Evolutionary conservation across 2,888 invertebrate species (phyloP), one percentile per base, ranked within the genome.

Genomic region (Carterocephalus palaemon): DNA sequence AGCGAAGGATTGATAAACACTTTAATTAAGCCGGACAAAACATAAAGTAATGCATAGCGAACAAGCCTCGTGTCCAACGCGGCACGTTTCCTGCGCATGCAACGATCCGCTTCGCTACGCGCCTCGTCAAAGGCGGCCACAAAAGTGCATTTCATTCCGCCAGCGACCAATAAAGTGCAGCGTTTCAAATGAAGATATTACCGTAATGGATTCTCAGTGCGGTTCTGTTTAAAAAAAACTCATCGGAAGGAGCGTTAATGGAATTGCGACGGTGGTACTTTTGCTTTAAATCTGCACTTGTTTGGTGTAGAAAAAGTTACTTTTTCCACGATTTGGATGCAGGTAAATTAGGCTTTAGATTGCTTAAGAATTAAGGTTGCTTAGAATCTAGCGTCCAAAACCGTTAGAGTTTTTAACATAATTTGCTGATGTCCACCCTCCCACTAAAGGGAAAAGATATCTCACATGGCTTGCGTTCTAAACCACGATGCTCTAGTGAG

Each of bases 91-190:
- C 6, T 2, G 24, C 24, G 19, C 37, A n/a, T 33, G 40, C 47
- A 51, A 45, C 47, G 31, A 49, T 47, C 51, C 52, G 52, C 52
- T 51, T 45, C 52, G 43, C 46, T 49, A 47, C 24, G 32, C 23
- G 26, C n/a, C n/a, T 32, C 50, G 45, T 67, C 66, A 67, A 68
- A 68, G 55, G 51, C 40, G 48, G 48, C 61, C 64, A 56, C 64
- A 68, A 63, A 72, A 71, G 61, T 70, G 69, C 74, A 74, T 72
- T 75, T 65, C 65, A 70, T 71, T 72, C 62, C 51, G 52, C 56
- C 63, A 55, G 55, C 62, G 56, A 57, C 57, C 67, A 66, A 70
- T 71, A 71, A 68, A 66, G 59, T 63, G 62, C 64, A 67, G 56
- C 63, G 60, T 54, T 71, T 62, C 59, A 65, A 65, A 68, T 68